Evolutionary conservation across 2,888 invertebrate genomes (phyloP).

Genomic region (Calliopum simillimum): DNA sequence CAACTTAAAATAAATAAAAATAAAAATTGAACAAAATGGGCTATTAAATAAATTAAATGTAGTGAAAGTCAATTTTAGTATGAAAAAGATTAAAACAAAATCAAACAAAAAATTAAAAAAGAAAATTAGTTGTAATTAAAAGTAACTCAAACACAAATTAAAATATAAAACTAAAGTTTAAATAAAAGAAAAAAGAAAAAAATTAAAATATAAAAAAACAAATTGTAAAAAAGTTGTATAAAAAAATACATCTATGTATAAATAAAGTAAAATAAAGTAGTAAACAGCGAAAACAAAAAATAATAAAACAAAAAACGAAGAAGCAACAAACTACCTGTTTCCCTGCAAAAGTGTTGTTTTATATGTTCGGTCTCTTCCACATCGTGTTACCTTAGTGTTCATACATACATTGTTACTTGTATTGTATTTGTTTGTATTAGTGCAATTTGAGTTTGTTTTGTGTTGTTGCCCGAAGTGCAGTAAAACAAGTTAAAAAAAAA

Average conservation of each 20-base stretch:
- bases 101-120: not conserved
- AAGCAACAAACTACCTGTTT: slow-evolving; percentile 40
- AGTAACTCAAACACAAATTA: not conserved
- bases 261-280: not conserved
- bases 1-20: not conserved
- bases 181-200: not conserved
- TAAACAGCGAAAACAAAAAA: not conserved
- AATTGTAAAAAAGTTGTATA: not conserved
- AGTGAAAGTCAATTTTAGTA: slow-evolving; percentile 10
- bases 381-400: not conserved
- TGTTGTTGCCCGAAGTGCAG: not conserved
- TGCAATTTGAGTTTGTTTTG: slow-evolving; percentile 10
- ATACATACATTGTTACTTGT: not conserved
- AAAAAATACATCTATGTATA: not conserved
- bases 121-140: not conserved
- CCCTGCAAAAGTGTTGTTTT: slow-evolving; percentile 1
- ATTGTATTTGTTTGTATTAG: slow-evolving; percentile 10
- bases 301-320: not conserved
- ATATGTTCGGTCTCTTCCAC: not conserved
- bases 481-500: not conserved
- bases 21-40: not conserved
- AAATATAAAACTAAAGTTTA: not conserved
- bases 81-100: not conserved
- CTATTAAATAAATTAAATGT: not conserved
- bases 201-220: not conserved